Evolutionary conservation across 2,888 invertebrate species (phyloP).

Genomic region (Cataglyphis cursor): DNA sequence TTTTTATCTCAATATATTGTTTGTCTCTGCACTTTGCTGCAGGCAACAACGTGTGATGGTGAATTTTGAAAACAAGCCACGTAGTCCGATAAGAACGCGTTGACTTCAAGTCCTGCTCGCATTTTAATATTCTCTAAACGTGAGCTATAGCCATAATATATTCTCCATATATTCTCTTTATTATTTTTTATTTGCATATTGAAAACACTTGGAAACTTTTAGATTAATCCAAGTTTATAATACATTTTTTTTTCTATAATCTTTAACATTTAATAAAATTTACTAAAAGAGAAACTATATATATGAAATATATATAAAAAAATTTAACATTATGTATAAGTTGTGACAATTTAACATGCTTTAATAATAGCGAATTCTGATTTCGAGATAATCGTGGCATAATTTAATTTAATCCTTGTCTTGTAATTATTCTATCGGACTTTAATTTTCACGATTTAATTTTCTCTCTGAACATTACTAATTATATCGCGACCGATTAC

Average conservation of each 20-base stretch:
- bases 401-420: constrained; percentile 11
- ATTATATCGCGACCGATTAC: constrained; percentile 27
- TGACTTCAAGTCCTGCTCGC: constrained; percentile 43
- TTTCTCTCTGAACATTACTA: constrained; percentile 7
- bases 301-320: background rate
- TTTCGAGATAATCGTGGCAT: background rate
- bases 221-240: background rate
- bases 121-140: constrained; percentile 58
- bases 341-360: background rate
- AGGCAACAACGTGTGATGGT: constrained; percentile 22
- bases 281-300: background rate
- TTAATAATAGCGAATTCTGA: constrained; percentile 17
- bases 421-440: background rate
- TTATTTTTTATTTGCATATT: background rate
- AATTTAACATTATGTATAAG: background rate
- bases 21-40: constrained; percentile 24
- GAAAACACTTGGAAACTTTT: background rate
- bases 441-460: constrained; percentile 15
- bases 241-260: background rate
- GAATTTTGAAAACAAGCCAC: constrained; percentile 54
- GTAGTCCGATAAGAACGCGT: constrained; percentile 49
- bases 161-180: background rate
- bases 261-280: background rate
- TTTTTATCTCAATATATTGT: constrained; percentile 39
- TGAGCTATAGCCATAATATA: background rate